These are phyloP conservation scores for Indri indri DNA, from an alignment of 2,113 vertebrate genomes.

Conservation along the genomic window DNA sequence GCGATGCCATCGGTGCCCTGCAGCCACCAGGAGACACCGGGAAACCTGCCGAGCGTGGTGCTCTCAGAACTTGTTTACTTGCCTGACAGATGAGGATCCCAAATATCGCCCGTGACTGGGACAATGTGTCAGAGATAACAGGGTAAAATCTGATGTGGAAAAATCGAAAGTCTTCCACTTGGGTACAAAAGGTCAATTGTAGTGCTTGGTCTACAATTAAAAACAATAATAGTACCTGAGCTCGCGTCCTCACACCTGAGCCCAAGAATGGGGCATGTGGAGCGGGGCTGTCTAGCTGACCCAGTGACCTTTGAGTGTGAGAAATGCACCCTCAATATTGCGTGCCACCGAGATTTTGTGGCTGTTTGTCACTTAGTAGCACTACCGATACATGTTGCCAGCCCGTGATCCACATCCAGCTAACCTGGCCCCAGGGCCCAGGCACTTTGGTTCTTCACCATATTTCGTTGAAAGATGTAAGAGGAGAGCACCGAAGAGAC, in stretches of 20 bases:
- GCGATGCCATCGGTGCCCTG: background rate
- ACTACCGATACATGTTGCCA: background rate
- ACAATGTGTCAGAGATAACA: slow-evolving; percentile 17
- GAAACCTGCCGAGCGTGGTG: background rate
- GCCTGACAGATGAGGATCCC: background rate
- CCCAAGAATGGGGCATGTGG: background rate
- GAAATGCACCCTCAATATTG: background rate
- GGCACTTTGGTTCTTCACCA: background rate
- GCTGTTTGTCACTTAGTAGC: background rate
- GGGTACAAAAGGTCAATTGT: slow-evolving; percentile 7
- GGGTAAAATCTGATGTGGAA: background rate
- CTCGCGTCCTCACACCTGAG: background rate
- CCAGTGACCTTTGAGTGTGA: background rate
- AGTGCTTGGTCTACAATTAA: slow-evolving; percentile 25
- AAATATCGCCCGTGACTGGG: background rate
- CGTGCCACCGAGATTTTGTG: background rate
- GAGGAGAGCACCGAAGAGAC: background rate
- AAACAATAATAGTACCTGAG: background rate
- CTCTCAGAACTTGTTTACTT: slow-evolving; percentile 5
- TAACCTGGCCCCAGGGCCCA: background rate
- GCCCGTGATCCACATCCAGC: background rate
- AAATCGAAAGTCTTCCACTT: background rate
- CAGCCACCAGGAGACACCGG: background rate
- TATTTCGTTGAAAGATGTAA: background rate
- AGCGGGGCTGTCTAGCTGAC: background rate